Evolutionary conservation across 1,140 invertebrate genomes (phyloP), one percentile per base, ranked within the genome.

Genomic region (Bombyx mori): DNA sequence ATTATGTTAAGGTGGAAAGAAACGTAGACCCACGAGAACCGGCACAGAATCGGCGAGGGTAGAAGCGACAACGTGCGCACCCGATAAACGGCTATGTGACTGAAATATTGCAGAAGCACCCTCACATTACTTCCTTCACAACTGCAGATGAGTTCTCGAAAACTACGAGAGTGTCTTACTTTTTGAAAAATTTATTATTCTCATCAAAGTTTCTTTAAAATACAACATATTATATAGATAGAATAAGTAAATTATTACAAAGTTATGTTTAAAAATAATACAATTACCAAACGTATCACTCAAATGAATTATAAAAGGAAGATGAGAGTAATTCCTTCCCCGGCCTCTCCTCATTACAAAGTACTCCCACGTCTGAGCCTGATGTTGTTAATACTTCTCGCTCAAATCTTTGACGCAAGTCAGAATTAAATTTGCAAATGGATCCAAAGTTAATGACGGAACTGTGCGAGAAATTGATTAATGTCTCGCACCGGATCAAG

Each of bases 391-490:
- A 8, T 46, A 44, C 22, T 26, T 22, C 12, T 2, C 44, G 6
- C 35, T 43, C 48, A 56, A 42, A 49, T 46, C 53, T 55, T 8
- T 58, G 54, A 43, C 42, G 52, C 42, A 56, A 45, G 54, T 61
- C 58, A 66, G 75, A 77, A 77, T 77, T 72, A 75, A 77, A 76
- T 79, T 79, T 73, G 63, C 71, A 79, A 78, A 69, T 69, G 69
- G 65, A 69, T 75, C 69, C 68, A 63, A 79, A 78, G 73, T 78
- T 76, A 74, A 76, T 71, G 74, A 62, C 63, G 70, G 68, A 75
- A 78, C 68, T 69, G 68, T 79, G 74, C 68, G 72, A 77, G 75
- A 83, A 79, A 79, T 80, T 82, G 77, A 83, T 83, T 79, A 81
- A 83, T 83, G 73, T 64, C 55, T 58, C 65, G 59, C 62, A 52